A percentile compares a stretch with the other conserved stretches of the same genome.
phyloP scores from a whole-genome alignment of 1,140 invertebrate species.

The Drosophila kohkoa region DNA sequence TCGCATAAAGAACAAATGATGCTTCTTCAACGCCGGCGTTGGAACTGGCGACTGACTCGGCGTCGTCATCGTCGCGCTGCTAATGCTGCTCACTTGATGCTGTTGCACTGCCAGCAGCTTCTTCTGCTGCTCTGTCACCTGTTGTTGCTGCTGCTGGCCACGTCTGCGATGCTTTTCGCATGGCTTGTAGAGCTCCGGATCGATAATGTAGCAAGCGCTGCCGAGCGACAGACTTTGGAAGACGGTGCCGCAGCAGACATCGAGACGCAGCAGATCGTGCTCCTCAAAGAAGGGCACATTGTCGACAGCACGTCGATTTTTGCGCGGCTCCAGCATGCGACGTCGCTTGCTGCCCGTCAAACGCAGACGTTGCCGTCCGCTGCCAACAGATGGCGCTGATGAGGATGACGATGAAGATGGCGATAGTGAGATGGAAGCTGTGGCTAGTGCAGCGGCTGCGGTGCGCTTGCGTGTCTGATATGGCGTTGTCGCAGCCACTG shows the following conservation, averaged over 20 bases:
- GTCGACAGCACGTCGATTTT: slow-evolving; percentile 62
- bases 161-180: slow-evolving; percentile 70
- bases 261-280: slow-evolving; percentile 59
- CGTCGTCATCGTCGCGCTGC: background rate
- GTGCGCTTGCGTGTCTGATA: slow-evolving; percentile 80
- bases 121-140: slow-evolving; percentile 8
- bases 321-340: slow-evolving; percentile 59
- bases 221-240: slow-evolving; percentile 70
- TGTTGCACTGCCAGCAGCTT: slow-evolving; percentile 14
- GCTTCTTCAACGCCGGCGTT: slow-evolving; percentile 78
- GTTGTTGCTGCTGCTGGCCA: slow-evolving; percentile 28
- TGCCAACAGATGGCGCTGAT: slow-evolving; percentile 3
- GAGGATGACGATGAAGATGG: slow-evolving; percentile 21
- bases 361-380: background rate
- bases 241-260: slow-evolving; percentile 78
- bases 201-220: slow-evolving; percentile 67
- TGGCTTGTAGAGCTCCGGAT: slow-evolving; percentile 70
- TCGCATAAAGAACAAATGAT: slow-evolving; percentile 82
- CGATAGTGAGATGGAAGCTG: slow-evolving; percentile 3
- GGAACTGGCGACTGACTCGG: background rate
- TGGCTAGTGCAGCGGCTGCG: slow-evolving; percentile 58
- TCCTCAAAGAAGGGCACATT: slow-evolving; percentile 76
- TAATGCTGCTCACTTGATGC: slow-evolving; percentile 35
- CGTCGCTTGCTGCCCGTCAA: slow-evolving; percentile 65
- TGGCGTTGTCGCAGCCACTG: slow-evolving; percentile 32